Evolutionary conservation across 2,113 vertebrate species (phyloP).

Genomic region (Poecilia latipinna): DNA sequence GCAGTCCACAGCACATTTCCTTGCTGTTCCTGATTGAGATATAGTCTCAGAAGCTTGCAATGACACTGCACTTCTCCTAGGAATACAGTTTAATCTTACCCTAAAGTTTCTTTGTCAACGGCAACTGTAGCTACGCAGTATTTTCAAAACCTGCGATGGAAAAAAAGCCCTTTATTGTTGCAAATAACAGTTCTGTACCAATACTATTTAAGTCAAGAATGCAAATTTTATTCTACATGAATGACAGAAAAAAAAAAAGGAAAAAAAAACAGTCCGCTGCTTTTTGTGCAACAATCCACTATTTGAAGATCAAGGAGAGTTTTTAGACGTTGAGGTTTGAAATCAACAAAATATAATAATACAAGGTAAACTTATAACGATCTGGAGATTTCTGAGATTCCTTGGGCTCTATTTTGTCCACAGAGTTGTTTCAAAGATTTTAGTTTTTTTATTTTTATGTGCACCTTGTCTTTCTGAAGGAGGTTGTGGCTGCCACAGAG

Average conservation of each 20-base stretch:
- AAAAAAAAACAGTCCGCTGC: too few relatives aligned
- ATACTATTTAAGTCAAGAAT: constrained; percentile 11
- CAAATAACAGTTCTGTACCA: constrained; percentile 41
- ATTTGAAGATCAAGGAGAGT: not conserved
- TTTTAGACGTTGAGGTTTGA: constrained; percentile 10
- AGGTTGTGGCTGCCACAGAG: not conserved
- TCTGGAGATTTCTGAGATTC: not conserved
- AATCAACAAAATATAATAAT: not conserved
- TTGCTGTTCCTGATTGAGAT: constrained; percentile 57
- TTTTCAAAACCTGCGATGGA: constrained; percentile 26
- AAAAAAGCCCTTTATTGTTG: constrained; percentile 26
- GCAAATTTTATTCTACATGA: constrained; percentile 9
- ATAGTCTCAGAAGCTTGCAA: constrained; percentile 47
- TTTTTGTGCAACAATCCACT: not conserved
- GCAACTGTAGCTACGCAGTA: constrained; percentile 28
- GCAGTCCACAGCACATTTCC: constrained; percentile 50
- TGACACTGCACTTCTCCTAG: constrained; percentile 54
- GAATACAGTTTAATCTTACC: constrained; percentile 52
- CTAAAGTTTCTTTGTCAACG: constrained; percentile 45
- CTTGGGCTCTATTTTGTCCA: not conserved
- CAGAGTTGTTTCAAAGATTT: not conserved
- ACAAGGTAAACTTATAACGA: not conserved
- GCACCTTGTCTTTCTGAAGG: not conserved
- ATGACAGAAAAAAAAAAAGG: constrained; percentile 9
- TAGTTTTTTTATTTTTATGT: too few relatives aligned